These are phyloP conservation scores for Epicauta chinensis DNA, from an alignment of 1,140 invertebrate genomes.

Conservation along the genomic window DNA sequence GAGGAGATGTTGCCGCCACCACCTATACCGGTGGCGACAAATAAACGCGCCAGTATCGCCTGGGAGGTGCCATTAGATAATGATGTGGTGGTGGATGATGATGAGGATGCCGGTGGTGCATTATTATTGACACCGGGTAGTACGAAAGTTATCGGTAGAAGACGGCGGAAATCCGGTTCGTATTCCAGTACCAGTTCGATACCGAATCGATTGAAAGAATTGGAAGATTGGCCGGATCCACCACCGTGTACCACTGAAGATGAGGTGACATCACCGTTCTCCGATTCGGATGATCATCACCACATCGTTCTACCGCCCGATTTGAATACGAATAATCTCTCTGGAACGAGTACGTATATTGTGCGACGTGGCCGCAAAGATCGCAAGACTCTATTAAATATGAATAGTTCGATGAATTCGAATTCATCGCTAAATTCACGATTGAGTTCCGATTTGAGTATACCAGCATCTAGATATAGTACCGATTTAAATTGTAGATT, in stretches of 20 bases:
- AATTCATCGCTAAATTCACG: constrained; percentile 53
- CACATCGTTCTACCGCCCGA: constrained; percentile 44
- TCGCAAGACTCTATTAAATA: constrained; percentile 43
- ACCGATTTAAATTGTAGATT: constrained; percentile 51
- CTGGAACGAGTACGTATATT: constrained; percentile 64
- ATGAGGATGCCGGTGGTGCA: no score
- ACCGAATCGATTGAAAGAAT: constrained; percentile 50
- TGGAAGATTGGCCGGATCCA: constrained; percentile 61
- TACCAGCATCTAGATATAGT: constrained; percentile 50
- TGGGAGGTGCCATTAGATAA: constrained; percentile 76
- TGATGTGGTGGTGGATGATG: no score
- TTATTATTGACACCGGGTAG: constrained; percentile 64
- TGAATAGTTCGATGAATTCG: constrained; percentile 41
- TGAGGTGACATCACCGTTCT: constrained; percentile 59
- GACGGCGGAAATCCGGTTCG: constrained; percentile 53
- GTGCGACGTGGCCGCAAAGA: constrained; percentile 60
- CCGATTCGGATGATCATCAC: constrained; percentile 53
- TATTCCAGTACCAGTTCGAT: constrained; percentile 56
- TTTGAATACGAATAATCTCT: constrained; percentile 48
- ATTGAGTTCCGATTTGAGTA: constrained; percentile 52
- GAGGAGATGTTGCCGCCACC: constrained; percentile 63
- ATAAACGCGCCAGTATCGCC: constrained; percentile 70
- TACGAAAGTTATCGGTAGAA: constrained; percentile 60
- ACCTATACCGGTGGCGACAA: constrained; percentile 48
- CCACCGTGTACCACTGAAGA: constrained; percentile 60